Percentiles rank a stretch among this genome's conserved stretches.
phyloP scores from a whole-genome alignment of 2,797 vertebrate species.

The Microctenopoma lineatum region DNA sequence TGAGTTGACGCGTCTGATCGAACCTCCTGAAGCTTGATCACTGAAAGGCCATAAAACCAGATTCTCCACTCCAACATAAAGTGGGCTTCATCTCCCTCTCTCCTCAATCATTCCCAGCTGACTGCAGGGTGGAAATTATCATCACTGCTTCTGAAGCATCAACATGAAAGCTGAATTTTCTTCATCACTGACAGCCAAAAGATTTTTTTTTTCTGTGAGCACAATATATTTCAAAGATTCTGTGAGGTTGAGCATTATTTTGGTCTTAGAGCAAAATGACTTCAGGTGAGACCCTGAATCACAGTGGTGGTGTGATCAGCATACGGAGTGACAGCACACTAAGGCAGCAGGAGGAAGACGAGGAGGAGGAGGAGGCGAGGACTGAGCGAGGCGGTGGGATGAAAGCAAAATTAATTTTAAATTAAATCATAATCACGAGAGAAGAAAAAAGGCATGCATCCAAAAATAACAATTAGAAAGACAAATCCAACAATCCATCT shows the following conservation, averaged over 20 bases:
- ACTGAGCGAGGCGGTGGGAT: conserved; percentile 9
- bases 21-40: conserved; percentile 49
- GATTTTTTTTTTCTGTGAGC: conserved; percentile 41
- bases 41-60: conserved; percentile 16
- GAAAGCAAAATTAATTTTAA: conserved; percentile 56
- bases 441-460: conserved; percentile 28
- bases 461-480: conserved; percentile 51
- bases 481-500: conserved; percentile 39
- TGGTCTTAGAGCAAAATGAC: conserved; percentile 20
- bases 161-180: conserved; percentile 59
- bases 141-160: conserved; percentile 60
- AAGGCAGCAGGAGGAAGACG: conserved; percentile 17
- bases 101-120: conserved; percentile 46
- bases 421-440: conserved; percentile 43
- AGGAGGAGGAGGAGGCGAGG: background rate
- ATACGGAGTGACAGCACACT: conserved; percentile 40
- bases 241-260: conserved; percentile 47
- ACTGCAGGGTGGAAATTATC: conserved; percentile 52
- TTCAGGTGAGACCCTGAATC: conserved; percentile 46
- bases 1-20: conserved; percentile 44
- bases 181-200: conserved; percentile 42
- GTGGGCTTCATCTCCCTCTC: conserved; percentile 9
- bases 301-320: conserved; percentile 40
- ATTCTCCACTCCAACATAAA: conserved; percentile 41
- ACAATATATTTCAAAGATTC: conserved; percentile 60